Conservation (phyloP, 2,113 vertebrate species). For the Ciconia maguari region DNA sequence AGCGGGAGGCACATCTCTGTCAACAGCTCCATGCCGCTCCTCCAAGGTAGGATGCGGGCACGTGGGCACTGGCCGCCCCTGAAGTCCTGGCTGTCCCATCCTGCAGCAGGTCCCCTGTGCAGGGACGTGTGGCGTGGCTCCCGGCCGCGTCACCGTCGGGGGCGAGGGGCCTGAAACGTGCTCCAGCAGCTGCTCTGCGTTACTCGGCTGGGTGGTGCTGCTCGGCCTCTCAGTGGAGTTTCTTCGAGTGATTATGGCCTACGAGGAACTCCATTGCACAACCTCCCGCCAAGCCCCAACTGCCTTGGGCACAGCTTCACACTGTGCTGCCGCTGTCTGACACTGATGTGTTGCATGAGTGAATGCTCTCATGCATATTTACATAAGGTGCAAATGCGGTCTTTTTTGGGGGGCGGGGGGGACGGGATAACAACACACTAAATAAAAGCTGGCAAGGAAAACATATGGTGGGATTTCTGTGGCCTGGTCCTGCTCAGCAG, state of each 20-base stretch:
- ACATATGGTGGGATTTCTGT: background rate
- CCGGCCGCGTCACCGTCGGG: fast-evolving
- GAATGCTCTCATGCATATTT: fast-evolving
- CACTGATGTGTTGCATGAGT: background rate
- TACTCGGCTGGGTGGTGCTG: background rate
- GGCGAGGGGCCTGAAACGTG: fast-evolving
- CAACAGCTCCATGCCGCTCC: fast-evolving
- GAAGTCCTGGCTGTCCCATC: too few relatives aligned
- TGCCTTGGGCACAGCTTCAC: fast-evolving
- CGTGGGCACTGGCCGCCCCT: fast-evolving
- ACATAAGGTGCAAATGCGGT: background rate
- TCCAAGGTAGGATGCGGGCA: fast-evolving
- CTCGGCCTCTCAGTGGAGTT: background rate
- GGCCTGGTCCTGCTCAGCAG: background rate
- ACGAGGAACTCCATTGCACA: fast-evolving
- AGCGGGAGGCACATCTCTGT: fast-evolving
- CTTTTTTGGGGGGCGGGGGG: background rate
- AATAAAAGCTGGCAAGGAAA: background rate
- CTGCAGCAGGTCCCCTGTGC: background rate
- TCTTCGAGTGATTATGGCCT: background rate
- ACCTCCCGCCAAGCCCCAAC: fast-evolving
- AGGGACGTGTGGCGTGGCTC: background rate
- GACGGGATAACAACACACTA: background rate
- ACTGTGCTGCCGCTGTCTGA: fast-evolving
- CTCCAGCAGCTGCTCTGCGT: background rate